Percentiles rank a stretch among this genome's conserved stretches.
Conservation (phyloP, 2,113 vertebrate species). For the Gnathonemus echidnorhynchus region DNA sequence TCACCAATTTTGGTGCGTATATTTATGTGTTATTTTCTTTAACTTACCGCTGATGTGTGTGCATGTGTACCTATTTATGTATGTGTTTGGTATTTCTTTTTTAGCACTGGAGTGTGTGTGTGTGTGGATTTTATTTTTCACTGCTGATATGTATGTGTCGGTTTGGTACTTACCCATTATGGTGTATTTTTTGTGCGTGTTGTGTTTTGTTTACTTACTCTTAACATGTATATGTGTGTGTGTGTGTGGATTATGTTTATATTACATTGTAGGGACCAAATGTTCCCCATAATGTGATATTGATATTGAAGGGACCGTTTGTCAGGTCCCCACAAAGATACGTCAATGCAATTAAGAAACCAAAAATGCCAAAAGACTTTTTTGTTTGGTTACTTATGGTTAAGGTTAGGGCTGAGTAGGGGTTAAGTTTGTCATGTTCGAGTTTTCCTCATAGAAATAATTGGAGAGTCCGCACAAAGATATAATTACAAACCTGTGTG, state of each 20-base stretch:
- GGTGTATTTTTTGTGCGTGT: neutral
- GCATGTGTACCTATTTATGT: neutral
- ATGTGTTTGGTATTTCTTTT: neutral
- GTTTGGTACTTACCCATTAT: neutral
- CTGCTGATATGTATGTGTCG: neutral
- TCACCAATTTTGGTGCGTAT: neutral
- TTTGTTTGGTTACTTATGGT: no score
- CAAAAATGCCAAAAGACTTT: no score
- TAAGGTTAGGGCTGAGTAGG: no score
- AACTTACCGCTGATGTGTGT: neutral
- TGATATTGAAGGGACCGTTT: no score
- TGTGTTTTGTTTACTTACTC: neutral
- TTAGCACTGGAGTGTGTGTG: neutral
- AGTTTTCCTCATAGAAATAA: no score
- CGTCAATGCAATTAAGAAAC: no score
- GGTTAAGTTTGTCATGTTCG: no score
- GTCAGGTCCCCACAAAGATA: no score
- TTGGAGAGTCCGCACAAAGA: no score
- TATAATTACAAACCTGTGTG: neutral
- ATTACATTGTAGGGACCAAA: no score
- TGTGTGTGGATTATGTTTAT: neutral
- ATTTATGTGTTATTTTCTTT: neutral
- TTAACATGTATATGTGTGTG: neutral
- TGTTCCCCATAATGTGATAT: no score
- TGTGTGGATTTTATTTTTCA: neutral